Evolutionary conservation across 1,140 invertebrate genomes (phyloP), one percentile per base, ranked within the genome.

Genomic region (Ganaspis sp.): DNA sequence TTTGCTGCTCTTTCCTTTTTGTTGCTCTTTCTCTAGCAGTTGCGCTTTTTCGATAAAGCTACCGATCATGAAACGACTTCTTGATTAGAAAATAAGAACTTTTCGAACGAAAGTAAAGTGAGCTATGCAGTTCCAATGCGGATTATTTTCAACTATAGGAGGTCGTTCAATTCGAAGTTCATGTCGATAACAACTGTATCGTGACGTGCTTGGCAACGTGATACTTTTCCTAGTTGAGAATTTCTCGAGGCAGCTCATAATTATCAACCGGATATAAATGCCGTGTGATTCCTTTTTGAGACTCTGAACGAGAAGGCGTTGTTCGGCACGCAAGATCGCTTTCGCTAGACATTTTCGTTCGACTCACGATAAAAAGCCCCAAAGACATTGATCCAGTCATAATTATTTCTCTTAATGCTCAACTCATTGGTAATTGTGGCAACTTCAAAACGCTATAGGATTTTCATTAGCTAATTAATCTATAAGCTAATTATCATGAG

Each of bases 111-210:
- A 34, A 34, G 6, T 34, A 34, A 34, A 40, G 38, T 70, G 74
- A 29, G 38, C 69, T 69, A 70, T 75, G 69, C 74, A 75, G 74
- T 75, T 73, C 45, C 73, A 75, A 73, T 79, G 69, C 74, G 37
- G 72, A 54, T 77, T 78, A 75, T 80, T 78, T 45, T 54, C 72
- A 77, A 77, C 58, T 54, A 70, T 81, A 77, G 17, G 17, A 40
- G 53, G 34, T 79, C 72, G 69, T 73, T 75, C 74, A 72, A 76
- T 85, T 79, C 80, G 82, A 87, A 86, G 81, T 89, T 90, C 86
- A 87, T 87, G 88, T 87, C 89, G 87, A 90, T 91, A 90, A 90
- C 87, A 84, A 88, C 84, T 90, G 85, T 89, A 90, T 90, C 88
- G 85, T 88, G 88, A 88, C 88, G 85, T 71, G 81, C 81, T 82